Conservation (phyloP, 2,888 invertebrate species). For the Lordiphosa andalusiaca region DNA sequence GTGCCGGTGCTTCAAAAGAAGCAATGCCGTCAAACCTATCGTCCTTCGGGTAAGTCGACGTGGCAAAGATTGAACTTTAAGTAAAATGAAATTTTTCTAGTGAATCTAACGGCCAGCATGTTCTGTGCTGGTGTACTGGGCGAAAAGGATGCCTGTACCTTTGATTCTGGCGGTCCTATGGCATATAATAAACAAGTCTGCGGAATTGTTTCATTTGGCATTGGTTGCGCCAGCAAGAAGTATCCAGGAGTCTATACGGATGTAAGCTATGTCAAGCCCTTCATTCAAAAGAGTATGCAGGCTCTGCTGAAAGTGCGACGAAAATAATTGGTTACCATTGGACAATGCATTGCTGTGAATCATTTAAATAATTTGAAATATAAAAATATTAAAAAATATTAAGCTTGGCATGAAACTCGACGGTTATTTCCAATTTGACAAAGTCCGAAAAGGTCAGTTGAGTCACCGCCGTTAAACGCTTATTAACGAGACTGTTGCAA, state of each 20-base stretch:
- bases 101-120: constrained; percentile 50
- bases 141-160: constrained; percentile 63
- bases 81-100: constrained; percentile 11
- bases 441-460: no score
- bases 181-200: constrained; percentile 46
- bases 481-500: no score
- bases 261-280: constrained; percentile 78
- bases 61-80: no score
- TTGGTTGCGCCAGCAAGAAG: constrained; percentile 80
- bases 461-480: no score
- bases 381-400: no score
- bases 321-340: no score
- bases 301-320: not conserved
- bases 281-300: constrained; percentile 28
- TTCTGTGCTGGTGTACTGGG: constrained; percentile 58
- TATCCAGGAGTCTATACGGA: constrained; percentile 89
- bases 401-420: no score
- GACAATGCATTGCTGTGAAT: no score
- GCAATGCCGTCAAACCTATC: constrained; percentile 31
- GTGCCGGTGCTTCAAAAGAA: constrained; percentile 40
- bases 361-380: no score
- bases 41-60: constrained; percentile 18
- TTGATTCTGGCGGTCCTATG: constrained; percentile 75
- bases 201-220: constrained; percentile 85
- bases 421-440: no score